Evolutionary conservation across 2,888 invertebrate genomes (phyloP), one percentile per base, ranked within the genome.

Genomic region (Phaedon cochleariae): DNA sequence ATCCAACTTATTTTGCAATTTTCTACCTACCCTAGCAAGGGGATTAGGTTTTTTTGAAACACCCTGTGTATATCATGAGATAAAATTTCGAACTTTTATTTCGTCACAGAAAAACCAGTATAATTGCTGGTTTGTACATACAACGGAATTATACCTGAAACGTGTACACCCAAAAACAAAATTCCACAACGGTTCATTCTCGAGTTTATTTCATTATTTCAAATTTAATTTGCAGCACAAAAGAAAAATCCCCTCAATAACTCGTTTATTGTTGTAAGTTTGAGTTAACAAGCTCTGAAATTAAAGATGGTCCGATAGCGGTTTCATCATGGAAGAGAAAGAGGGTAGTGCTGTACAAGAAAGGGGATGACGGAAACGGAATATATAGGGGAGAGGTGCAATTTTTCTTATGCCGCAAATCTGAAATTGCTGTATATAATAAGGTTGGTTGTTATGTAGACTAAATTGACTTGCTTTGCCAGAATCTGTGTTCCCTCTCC

Each of bases 221-320:
- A 65, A 70, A 70, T 70, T 70, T 65, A 63, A 68, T 70, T 70
- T 68, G 54, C 60, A 49, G 67, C 59, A 70, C 68, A 69, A 69
- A 69, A 71, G 73, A 73, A 73, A 73, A 73, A 74, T 73, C 70
- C 73, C 71, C 73, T 69, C 73, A 73, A 74, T 75, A 76, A 71
- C 73, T 71, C 72, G 69, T 74, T 75, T 76, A 75, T 76, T 75
- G 75, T 75, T 75, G 77, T 78, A 80, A 79, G 74, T 79, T 76
- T 76, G 77, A 80, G 79, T 79, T 79, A 79, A 80, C 80, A 80
- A 80, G 78, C 79, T 81, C 82, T 84, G 84, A 87, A 87, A 87
- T 87, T 87, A 87, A 87, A 87, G 87, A 87, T 87, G 84, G 85
- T 84, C 84, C 85, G 87, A 87, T 87, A 87, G 86, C 85, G 84